phyloP scores from a whole-genome alignment of 1,140 invertebrate species.

The Watersipora subatra region DNA sequence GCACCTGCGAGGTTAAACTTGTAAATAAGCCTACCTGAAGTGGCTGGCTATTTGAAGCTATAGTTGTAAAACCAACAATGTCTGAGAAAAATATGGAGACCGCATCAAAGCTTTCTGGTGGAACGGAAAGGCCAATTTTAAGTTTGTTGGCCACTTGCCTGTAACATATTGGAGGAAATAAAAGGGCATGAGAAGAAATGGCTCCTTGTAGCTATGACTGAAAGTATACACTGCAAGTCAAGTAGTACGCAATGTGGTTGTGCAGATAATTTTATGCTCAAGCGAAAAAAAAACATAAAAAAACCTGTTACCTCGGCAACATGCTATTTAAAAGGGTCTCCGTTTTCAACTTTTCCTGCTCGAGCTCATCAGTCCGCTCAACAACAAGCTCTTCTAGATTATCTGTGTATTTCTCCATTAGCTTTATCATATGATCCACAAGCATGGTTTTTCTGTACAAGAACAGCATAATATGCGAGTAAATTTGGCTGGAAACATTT shows the following conservation, averaged over 20 bases:
- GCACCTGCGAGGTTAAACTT: too few species aligned
- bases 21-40: constrained; percentile 49
- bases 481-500: too few species aligned
- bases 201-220: too few species aligned
- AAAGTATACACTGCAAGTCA: too few species aligned
- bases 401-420: constrained; percentile 83
- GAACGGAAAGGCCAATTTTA: constrained; percentile 73
- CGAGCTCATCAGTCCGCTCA: constrained; percentile 72
- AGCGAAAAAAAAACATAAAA: too few species aligned
- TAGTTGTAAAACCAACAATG: constrained; percentile 91
- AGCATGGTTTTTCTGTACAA: constrained; percentile 69
- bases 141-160: constrained; percentile 50
- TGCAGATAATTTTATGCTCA: too few species aligned
- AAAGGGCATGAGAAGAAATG: background rate
- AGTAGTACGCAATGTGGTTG: too few species aligned
- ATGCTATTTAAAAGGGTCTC: constrained; percentile 75
- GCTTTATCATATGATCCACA: constrained; percentile 85
- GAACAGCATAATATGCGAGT: too few species aligned
- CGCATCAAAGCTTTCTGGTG: constrained; percentile 83
- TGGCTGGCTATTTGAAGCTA: constrained; percentile 87
- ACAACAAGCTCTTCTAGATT: constrained; percentile 77
- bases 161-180: constrained; percentile 70
- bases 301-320: constrained; percentile 74
- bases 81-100: constrained; percentile 96
- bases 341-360: constrained; percentile 80